Evolutionary conservation across 2,797 vertebrate species (phyloP).

Genomic region (Pagetopsis macropterus): DNA sequence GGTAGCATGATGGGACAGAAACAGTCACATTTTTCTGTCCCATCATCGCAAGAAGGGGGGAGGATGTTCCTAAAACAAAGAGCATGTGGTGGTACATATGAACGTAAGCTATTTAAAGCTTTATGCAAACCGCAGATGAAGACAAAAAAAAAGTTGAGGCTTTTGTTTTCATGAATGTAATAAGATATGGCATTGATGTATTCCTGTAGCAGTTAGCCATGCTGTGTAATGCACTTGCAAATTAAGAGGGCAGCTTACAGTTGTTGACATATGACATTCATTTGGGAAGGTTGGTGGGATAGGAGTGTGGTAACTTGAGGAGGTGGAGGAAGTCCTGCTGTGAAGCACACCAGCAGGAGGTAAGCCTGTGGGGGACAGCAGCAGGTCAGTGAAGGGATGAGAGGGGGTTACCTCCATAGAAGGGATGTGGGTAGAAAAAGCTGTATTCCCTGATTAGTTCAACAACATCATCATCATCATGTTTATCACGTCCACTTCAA

Average conservation of each 20-base stretch:
- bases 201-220: neutral
- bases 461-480: neutral
- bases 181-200: too few species aligned
- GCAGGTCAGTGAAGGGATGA: neutral
- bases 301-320: neutral
- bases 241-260: neutral
- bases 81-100: too few species aligned
- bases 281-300: neutral
- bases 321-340: constrained; percentile 2
- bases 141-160: neutral
- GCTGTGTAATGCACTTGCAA: neutral
- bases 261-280: neutral
- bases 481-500: too few species aligned
- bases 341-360: constrained; percentile 3
- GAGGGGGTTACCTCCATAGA: neutral
- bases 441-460: neutral
- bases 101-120: too few species aligned
- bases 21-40: too few species aligned
- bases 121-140: neutral
- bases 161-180: neutral
- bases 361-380: constrained; percentile 3
- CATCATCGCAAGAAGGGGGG: too few species aligned
- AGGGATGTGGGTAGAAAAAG: neutral
- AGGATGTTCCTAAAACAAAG: too few species aligned
- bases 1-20: too few species aligned